A percentile compares a stretch with the other conserved stretches of the same genome.
Evolutionary conservation across 1,140 invertebrate genomes (phyloP).

Genomic region (Drosophila prosaltans): DNA sequence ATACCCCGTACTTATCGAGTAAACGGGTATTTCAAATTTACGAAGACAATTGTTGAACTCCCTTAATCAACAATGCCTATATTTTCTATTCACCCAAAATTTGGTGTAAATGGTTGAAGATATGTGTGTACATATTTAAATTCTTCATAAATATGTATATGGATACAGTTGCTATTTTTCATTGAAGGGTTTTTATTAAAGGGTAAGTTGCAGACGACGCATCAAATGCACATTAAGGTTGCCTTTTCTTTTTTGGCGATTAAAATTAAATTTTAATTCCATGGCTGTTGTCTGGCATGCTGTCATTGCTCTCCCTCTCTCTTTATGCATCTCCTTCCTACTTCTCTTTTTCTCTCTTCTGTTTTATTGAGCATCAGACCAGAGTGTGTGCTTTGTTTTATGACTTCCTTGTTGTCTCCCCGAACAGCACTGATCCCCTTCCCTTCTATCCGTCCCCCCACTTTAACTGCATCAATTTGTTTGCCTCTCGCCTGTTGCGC

Average conservation of each 20-base stretch:
- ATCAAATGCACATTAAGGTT: background rate
- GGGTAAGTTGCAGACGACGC: background rate
- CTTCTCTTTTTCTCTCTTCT: slow-evolving; percentile 9
- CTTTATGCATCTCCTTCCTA: background rate
- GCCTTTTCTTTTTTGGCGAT: slow-evolving; percentile 72
- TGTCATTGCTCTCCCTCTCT: slow-evolving; percentile 33
- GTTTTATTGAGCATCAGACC: slow-evolving; percentile 51
- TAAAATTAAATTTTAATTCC: slow-evolving; percentile 79
- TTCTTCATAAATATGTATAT: too few relatives aligned
- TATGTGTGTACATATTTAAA: too few relatives aligned
- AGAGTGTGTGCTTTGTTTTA: slow-evolving; percentile 59
- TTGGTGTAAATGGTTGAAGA: too few relatives aligned
- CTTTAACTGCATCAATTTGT: slow-evolving; percentile 20
- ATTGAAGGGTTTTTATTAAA: background rate
- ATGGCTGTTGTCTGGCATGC: slow-evolving; percentile 43
- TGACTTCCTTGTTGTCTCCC: slow-evolving; percentile 66
- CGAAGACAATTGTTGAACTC: background rate
- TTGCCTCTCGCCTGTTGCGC: slow-evolving; percentile 62
- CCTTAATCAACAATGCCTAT: background rate
- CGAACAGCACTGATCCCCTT: slow-evolving; percentile 3
- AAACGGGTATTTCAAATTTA: background rate
- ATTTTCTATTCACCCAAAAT: slow-evolving; percentile 14
- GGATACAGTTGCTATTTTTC: too few relatives aligned
- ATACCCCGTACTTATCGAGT: background rate
- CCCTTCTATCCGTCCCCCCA: background rate